Evolutionary conservation across 2,888 invertebrate species (phyloP).

Genomic region (Apodemia zela): DNA sequence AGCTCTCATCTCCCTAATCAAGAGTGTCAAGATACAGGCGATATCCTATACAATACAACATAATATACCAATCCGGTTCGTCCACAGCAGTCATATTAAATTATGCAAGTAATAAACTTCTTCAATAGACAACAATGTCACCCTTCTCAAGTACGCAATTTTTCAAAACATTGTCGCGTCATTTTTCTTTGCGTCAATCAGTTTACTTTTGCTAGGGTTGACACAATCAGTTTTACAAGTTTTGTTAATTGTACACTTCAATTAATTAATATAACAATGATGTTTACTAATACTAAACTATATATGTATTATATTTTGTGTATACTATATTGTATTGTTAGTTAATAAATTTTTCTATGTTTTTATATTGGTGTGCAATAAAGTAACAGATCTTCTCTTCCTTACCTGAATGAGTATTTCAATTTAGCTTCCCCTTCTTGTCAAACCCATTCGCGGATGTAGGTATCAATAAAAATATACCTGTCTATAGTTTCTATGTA

Average conservation of each 20-base stretch:
- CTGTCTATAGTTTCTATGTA: too few species aligned
- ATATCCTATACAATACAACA: slow-evolving; percentile 27
- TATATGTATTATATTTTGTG: too few species aligned
- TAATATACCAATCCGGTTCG: slow-evolving; percentile 10
- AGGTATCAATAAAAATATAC: too few species aligned
- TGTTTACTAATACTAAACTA: not conserved
- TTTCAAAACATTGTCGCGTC: slow-evolving; percentile 77
- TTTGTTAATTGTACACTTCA: not conserved
- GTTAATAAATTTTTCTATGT: too few species aligned
- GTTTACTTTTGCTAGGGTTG: slow-evolving; percentile 49
- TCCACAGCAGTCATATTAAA: slow-evolving; percentile 60
- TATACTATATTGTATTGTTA: too few species aligned
- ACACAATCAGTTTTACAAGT: slow-evolving; percentile 27
- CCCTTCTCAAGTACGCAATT: slow-evolving; percentile 63
- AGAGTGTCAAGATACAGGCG: slow-evolving; percentile 36
- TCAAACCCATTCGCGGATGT: too few species aligned
- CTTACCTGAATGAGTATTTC: too few species aligned
- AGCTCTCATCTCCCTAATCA: slow-evolving; percentile 62
- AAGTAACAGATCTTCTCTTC: too few species aligned
- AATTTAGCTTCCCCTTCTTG: too few species aligned
- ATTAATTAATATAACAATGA: not conserved
- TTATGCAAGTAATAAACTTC: slow-evolving; percentile 75
- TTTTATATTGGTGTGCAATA: too few species aligned
- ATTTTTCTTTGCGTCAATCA: slow-evolving; percentile 80
- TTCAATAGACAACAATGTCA: slow-evolving; percentile 47